Percentiles rank a stretch among this genome's conserved stretches.
Evolutionary conservation across 2,113 vertebrate genomes (phyloP).

Genomic region (Fregata magnificens): DNA sequence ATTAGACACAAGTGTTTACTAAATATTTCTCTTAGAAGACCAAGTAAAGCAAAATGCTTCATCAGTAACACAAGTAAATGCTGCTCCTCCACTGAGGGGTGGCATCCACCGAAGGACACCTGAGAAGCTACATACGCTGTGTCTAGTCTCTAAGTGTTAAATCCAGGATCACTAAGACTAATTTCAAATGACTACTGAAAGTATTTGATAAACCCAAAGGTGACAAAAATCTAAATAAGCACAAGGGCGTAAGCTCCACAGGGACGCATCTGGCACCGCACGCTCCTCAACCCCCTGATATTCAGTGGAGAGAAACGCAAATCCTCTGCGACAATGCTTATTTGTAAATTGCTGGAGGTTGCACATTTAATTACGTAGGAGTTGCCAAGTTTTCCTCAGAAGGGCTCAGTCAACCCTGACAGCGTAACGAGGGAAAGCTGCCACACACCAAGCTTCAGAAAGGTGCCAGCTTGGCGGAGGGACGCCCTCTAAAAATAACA

Average conservation of each 20-base stretch:
- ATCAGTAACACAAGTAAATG: not conserved
- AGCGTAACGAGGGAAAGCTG: not conserved
- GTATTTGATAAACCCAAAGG: not conserved
- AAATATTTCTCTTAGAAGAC: not conserved
- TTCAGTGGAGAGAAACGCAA: not conserved
- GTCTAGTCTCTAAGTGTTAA: not conserved
- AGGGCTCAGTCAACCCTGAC: not conserved
- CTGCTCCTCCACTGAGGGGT: not conserved
- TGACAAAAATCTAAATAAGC: not conserved
- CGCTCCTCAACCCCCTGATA: accelerated
- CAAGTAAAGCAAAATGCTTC: not conserved
- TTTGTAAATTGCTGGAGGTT: not conserved
- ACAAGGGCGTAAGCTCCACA: accelerated
- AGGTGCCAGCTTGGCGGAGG: not conserved
- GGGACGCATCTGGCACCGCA: not conserved
- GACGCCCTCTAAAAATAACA: not conserved
- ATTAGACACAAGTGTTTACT: not conserved
- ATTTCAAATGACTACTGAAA: not conserved
- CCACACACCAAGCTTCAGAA: not conserved
- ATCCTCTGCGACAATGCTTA: not conserved
- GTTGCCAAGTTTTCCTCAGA: not conserved
- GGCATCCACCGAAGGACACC: not conserved
- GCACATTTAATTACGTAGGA: not conserved
- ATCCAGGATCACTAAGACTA: not conserved
- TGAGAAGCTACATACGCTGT: not conserved